These are phyloP conservation scores for Aradus depressus DNA, from an alignment of 2,888 invertebrate genomes.

Conservation along the genomic window DNA sequence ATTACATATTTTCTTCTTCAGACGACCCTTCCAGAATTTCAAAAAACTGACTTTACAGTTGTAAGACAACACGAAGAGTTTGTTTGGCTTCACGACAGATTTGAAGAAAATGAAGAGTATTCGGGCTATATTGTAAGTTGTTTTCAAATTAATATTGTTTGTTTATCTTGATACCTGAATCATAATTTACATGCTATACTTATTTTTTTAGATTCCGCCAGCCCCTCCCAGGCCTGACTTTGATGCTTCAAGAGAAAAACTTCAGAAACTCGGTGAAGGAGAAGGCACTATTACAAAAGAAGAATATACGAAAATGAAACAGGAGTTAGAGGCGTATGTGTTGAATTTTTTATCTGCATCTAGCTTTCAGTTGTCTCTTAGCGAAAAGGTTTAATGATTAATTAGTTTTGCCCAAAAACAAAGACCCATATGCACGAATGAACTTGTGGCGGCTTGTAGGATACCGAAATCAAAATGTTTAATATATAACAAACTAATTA, in stretches of 20 bases:
- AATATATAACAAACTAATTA: too few species aligned
- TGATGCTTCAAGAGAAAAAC: conserved; percentile 94
- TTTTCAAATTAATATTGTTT: background rate
- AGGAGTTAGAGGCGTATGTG: conserved; percentile 94
- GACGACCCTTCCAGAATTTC: conserved; percentile 82
- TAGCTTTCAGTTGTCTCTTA: background rate
- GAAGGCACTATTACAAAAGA: conserved; percentile 98
- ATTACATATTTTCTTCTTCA: conserved; percentile 32
- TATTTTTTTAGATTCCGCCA: conserved; percentile 63
- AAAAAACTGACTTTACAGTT: conserved; percentile 88
- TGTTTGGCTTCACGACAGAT: conserved; percentile 95
- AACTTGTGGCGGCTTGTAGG: too few species aligned
- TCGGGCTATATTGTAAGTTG: conserved; percentile 92
- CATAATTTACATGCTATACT: conserved; percentile 1
- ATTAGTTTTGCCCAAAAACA: too few species aligned
- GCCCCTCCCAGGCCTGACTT: conserved; percentile 93
- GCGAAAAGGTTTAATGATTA: background rate
- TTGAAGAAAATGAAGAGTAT: conserved; percentile 94
- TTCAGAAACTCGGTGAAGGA: conserved; percentile 94
- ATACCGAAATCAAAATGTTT: too few species aligned
- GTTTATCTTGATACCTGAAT: too few species aligned
- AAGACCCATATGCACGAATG: too few species aligned
- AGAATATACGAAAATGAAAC: conserved; percentile 99
- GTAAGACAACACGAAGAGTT: conserved; percentile 98
- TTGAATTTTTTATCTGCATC: background rate